Base-by-base conservation (phyloP, 64 coral and sea anemone species). In the Anthopleura sola region DNA sequence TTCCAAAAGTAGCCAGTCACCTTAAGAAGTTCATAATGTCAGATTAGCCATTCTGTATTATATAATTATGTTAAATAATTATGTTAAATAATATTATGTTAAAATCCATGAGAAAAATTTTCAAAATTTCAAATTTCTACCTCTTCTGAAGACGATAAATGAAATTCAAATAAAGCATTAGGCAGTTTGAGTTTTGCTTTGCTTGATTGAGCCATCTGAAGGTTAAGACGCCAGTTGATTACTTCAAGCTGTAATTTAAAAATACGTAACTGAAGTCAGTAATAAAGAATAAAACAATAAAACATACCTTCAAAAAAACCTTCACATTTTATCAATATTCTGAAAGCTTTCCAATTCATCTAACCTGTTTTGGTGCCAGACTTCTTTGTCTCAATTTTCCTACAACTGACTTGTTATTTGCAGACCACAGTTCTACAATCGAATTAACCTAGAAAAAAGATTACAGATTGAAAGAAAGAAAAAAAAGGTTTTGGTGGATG, bases 121-220 rank as follows among this genome's bases (percentile, higher is more conserved):
- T n/a, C n/a, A 0, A 75, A n/a, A 15, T 33, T n/a, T 55, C 20
- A 44, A 10, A 18, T 49, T 44, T 33, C 71, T 75, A 99, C 97
- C 84, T 99, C 56, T 23, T 79, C 86, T 88, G 89, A 90, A 78
- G 93, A 92, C 15, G 94, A 78, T 33, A 99, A 55, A 47, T 86
- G 88, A 4, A 99, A 77, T 71, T 99, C 97, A 85, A 99, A 83
- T 78, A 99, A 79, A 50, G 93, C 97, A 99, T 92, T 99, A 28
- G 97, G 97, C 19, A 91, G 84, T 78, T 99, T 99, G 93, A 99
- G 89, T 69, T 95, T 99, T 4, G 92, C 82, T 83, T 79, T 95
- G 55, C 85, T 95, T 21, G 90, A 60, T 79, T 99, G 92, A 36
- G 97, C 97, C 93, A 99, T 92, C 83, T 99, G 97, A n/a, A 99